A percentile compares a stretch with the other conserved stretches of the same genome.
Conservation (phyloP, 2,797 vertebrate species). For the Hybognathus amarus region DNA sequence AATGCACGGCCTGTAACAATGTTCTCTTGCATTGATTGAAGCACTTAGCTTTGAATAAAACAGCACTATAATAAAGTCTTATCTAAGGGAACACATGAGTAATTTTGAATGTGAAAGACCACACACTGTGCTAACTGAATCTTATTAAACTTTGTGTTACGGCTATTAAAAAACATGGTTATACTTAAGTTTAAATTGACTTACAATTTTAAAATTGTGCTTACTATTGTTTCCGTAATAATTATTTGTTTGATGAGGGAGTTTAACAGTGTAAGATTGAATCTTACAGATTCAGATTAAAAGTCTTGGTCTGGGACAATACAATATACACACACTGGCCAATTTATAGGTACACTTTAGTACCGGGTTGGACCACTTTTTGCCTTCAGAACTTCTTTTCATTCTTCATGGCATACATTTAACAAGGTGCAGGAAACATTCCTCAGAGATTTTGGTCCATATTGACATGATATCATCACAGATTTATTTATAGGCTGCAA, state of each 20-base stretch:
- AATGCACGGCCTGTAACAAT: not conserved
- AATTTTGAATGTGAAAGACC: not conserved
- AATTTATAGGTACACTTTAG: not conserved
- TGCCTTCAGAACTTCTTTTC: too few relatives aligned
- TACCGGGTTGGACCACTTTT: too few relatives aligned
- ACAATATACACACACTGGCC: too few relatives aligned
- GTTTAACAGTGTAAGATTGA: not conserved
- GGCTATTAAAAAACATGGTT: not conserved
- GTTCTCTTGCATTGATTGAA: not conserved
- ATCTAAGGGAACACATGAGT: not conserved
- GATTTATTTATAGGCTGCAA: too few relatives aligned
- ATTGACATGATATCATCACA: too few relatives aligned
- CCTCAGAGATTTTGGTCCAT: too few relatives aligned
- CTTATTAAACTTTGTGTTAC: not conserved
- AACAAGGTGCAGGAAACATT: too few relatives aligned
- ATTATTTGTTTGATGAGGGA: not conserved
- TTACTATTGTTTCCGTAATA: not conserved
- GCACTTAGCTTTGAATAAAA: not conserved
- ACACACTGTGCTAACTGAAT: not conserved
- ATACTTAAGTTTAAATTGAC: not conserved
- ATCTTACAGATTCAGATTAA: not conserved
- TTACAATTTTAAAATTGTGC: too few relatives aligned
- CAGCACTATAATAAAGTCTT: not conserved
- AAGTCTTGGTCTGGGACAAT: not conserved
- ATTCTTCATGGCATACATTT: too few relatives aligned